Evolutionary conservation across 2,113 vertebrate genomes (phyloP), one percentile per base, ranked within the genome.

Genomic region (Poecilia latipinna): DNA sequence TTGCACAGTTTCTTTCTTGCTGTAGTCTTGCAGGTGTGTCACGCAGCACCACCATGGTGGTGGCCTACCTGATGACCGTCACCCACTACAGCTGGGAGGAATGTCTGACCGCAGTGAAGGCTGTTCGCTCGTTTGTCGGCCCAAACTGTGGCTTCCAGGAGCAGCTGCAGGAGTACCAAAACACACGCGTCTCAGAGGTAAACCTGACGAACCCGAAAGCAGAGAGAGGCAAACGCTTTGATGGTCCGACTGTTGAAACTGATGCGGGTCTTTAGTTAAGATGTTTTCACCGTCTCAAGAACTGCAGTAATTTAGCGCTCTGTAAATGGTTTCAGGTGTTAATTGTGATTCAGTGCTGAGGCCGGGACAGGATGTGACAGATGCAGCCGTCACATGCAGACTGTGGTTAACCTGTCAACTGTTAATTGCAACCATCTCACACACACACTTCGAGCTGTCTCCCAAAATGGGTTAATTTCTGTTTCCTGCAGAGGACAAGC

Each of bases 51-150:
- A 97, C 97, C 0, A 29, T 97, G 77, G 91, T 97, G 80, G 95
- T 97, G 86, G 96, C 96, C 29, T 97, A 98, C 82, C 95, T 97
- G 67, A 97, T 97, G 97, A 96, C 96, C 0, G 95, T 97, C 87
- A 98, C 96, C 0, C 86, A 91, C 61, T 94, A 95, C 8, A 87
- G 92, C 93, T 96, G 96, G 95, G 91, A 96, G 39, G 92, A 95
- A 69, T 97, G 96, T 84, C 87, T 97, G 85, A 92, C 93, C 0
- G 96, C 96, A 0, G 95, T 97, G 77, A 96, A 90, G 76, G 94
- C 94, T 0, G 95, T 92, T 15, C 89, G 97, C 1, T 94, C 96
- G 13, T 96, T 95, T 11, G 96, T 91, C 24, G 95, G 95, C 78
- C 96, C 96, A 29, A 97, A 98, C 92, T 79, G 87, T 0, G 96